Percentiles rank a stretch among this genome's conserved stretches.
These are phyloP conservation scores for Scopus umbretta DNA, from an alignment of 2,113 vertebrate species.

Conservation along the genomic window DNA sequence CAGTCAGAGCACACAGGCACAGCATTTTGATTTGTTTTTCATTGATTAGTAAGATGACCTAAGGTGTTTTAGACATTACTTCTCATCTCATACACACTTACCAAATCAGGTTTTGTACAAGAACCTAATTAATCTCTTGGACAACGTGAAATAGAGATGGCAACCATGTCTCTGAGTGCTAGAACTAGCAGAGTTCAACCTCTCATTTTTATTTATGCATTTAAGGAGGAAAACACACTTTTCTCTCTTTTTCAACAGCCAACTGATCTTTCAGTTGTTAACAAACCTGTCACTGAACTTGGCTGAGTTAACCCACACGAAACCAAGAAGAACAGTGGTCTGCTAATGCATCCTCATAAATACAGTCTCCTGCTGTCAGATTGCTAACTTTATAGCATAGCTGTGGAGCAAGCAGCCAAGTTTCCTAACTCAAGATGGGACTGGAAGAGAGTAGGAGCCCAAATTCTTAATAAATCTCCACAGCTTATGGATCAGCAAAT, in stretches of 20 bases:
- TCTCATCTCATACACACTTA: neutral
- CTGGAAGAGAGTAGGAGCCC: neutral
- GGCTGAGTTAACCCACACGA: neutral
- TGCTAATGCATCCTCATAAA: neutral
- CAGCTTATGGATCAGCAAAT: neutral
- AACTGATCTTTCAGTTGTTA: neutral
- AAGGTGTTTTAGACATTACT: neutral
- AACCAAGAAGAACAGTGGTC: neutral
- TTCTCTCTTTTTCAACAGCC: neutral
- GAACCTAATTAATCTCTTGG: neutral
- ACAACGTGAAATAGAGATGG: neutral
- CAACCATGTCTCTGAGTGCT: neutral
- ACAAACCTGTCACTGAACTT: neutral
- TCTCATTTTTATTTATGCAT: neutral
- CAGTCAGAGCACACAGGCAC: neutral
- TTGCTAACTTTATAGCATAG: neutral
- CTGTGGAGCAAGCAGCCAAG: neutral
- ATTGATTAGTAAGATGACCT: neutral
- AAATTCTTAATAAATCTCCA: neutral
- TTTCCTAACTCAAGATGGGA: fast-evolving
- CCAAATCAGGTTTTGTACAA: neutral
- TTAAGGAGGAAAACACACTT: neutral
- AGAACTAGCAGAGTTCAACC: neutral
- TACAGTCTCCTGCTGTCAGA: neutral
- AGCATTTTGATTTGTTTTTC: neutral